A percentile compares a stretch with the other conserved stretches of the same genome.
Conservation (phyloP, 2,888 invertebrate genomes). For the Serrognathus titanus region DNA sequence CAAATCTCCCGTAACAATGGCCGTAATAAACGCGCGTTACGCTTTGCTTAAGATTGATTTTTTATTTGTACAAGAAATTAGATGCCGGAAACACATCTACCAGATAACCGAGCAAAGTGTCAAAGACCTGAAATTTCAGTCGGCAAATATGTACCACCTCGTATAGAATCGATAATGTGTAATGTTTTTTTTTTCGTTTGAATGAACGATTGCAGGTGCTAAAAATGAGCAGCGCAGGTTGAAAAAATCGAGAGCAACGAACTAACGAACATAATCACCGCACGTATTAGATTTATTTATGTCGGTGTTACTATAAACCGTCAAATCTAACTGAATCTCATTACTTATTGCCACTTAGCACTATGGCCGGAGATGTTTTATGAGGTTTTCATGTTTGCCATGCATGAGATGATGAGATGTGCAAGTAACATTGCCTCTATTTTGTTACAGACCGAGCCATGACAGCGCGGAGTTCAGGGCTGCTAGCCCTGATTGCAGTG, state of each 20-base stretch:
- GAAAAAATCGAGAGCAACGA: background rate
- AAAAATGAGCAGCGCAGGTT: too few species aligned
- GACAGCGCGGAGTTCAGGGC: conserved; percentile 55
- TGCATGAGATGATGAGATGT: too few species aligned
- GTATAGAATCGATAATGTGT: too few species aligned
- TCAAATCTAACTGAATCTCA: background rate
- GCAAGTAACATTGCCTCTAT: conserved; percentile 11
- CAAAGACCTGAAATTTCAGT: background rate
- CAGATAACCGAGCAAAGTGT: background rate
- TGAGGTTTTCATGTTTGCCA: too few species aligned
- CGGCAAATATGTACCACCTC: too few species aligned
- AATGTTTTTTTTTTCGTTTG: too few species aligned
- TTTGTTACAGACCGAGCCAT: conserved; percentile 52
- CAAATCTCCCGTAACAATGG: background rate
- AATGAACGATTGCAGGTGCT: too few species aligned
- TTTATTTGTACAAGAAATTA: background rate
- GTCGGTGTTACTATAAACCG: background rate
- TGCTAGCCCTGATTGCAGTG: conserved; percentile 41
- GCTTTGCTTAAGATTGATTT: background rate
- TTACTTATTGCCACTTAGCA: background rate
- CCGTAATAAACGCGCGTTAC: background rate
- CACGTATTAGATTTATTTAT: too few species aligned
- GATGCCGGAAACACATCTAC: background rate
- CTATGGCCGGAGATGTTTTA: background rate
- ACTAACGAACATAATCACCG: background rate